These are phyloP conservation scores for Casuarius casuarius DNA, from an alignment of 2,113 vertebrate species.

Conservation along the genomic window DNA sequence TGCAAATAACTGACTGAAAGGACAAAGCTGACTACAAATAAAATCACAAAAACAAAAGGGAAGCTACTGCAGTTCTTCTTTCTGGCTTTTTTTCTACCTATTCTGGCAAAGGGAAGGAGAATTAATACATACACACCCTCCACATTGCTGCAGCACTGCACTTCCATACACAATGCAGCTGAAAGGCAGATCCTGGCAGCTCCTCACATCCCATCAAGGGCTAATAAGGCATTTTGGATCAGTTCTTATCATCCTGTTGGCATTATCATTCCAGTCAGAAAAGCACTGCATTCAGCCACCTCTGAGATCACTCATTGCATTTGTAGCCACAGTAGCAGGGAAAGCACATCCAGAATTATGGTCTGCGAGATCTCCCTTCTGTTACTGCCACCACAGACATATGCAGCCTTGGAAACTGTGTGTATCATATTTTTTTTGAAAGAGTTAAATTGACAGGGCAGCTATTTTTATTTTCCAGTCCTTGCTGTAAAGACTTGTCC, in stretches of 20 bases:
- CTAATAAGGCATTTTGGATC: not conserved
- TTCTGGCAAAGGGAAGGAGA: not conserved
- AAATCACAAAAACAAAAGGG: not conserved
- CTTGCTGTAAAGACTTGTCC: not conserved
- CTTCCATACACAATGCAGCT: not conserved
- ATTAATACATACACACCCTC: not conserved
- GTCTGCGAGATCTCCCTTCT: not conserved
- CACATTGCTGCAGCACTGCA: not conserved
- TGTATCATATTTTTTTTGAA: not conserved
- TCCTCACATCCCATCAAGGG: not conserved
- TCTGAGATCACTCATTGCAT: not conserved
- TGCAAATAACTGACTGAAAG: conserved; percentile 23
- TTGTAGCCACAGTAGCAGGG: not conserved
- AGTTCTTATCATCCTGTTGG: not conserved
- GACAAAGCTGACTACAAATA: conserved; percentile 29
- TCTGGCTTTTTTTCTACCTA: not conserved
- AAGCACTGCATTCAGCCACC: not conserved
- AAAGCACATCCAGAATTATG: not conserved
- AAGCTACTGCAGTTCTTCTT: conserved; percentile 14
- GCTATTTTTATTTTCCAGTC: not conserved
- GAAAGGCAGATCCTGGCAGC: not conserved
- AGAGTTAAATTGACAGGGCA: not conserved
- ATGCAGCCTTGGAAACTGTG: not conserved
- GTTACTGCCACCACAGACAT: not conserved
- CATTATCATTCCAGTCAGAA: conserved; percentile 55